These are phyloP conservation scores for Sthenelais limicola DNA, from an alignment of 2,888 invertebrate genomes.

Conservation along the genomic window DNA sequence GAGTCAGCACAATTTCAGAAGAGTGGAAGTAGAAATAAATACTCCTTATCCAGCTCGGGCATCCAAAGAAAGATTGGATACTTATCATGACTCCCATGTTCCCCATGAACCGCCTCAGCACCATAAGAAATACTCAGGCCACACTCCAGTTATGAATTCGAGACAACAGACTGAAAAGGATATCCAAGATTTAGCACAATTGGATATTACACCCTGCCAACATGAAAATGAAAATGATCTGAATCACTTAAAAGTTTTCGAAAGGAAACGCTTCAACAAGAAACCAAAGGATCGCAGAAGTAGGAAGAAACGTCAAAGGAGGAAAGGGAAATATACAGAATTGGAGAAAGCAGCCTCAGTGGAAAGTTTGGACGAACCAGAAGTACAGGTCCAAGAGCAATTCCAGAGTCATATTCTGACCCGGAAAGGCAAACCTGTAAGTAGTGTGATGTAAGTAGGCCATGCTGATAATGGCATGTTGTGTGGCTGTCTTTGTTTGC, in stretches of 20 bases:
- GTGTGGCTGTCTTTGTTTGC: constrained; percentile 24
- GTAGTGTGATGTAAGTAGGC: constrained; percentile 37
- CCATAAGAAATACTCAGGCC: too few species aligned
- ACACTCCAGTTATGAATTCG: too few species aligned
- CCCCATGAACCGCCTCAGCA: too few species aligned
- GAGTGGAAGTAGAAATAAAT: too few species aligned
- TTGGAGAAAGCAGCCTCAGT: not conserved
- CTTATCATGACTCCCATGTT: too few species aligned
- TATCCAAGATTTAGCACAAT: too few species aligned
- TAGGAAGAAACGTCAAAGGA: constrained; percentile 1
- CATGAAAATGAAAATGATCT: constrained; percentile 10
- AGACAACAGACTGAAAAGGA: too few species aligned
- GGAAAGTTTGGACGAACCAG: constrained; percentile 21
- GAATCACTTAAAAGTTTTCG: constrained; percentile 2
- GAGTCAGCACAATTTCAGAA: too few species aligned
- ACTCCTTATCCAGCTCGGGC: too few species aligned
- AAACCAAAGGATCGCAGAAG: constrained; percentile 15
- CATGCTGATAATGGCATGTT: constrained; percentile 22
- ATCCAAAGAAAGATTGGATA: too few species aligned
- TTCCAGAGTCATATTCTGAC: not conserved
- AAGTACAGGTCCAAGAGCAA: not conserved
- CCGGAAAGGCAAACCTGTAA: constrained; percentile 8
- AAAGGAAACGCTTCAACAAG: constrained; percentile 8
- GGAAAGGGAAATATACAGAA: constrained; percentile 25
- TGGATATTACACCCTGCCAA: not conserved